Evolutionary conservation across 2,797 vertebrate species (phyloP), one percentile per base, ranked within the genome.

Genomic region (Pantherophis alleghaniensis): DNA sequence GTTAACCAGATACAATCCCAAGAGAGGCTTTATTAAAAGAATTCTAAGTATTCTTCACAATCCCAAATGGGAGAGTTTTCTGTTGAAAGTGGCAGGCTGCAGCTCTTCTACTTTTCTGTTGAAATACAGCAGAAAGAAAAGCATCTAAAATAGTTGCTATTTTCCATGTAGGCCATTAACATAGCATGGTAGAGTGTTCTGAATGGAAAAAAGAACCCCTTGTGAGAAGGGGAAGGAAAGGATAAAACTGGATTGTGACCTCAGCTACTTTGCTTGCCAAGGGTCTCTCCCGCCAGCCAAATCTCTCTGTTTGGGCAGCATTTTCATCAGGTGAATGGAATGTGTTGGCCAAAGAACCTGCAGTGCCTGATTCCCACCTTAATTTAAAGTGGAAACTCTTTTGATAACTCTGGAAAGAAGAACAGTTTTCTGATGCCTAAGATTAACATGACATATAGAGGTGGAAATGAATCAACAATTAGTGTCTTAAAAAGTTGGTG

Each of bases 311-410:
- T 55, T 51, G 12, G 47, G 63, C 26, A 79, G 42, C 6, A 47
- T 92, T 92, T 87, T 66, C 91, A 92, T 26, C 66, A 92, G 24
- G 61, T 92, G 26, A 88, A 79, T 28, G 60, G 18, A 89, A 24
- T n/a, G 2, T 20, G 14, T 51, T 88, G 55, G 53, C 61, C 57
- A 92, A 56, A 60, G 16, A 89, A 92, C 88, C 55, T 61, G 10
- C 18, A 83, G 10, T 32, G 55, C 11, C 87, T 89, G 91, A 55
- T 74, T 37, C 32, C 53, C 14, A 69, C 42, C 24, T 79, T 47
- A 61, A 61, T 92, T 89, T 57, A 61, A 61, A 92, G 56, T 92
- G 20, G 47, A 92, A 32, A 47, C n/a, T 20, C 79, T n/a, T 74
- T 87, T 51, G 18, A 91, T 61, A 28, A 7, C 22, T n/a, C 18